phyloP scores from a whole-genome alignment of 2,113 vertebrate genomes.

The Petromus typicus region DNA sequence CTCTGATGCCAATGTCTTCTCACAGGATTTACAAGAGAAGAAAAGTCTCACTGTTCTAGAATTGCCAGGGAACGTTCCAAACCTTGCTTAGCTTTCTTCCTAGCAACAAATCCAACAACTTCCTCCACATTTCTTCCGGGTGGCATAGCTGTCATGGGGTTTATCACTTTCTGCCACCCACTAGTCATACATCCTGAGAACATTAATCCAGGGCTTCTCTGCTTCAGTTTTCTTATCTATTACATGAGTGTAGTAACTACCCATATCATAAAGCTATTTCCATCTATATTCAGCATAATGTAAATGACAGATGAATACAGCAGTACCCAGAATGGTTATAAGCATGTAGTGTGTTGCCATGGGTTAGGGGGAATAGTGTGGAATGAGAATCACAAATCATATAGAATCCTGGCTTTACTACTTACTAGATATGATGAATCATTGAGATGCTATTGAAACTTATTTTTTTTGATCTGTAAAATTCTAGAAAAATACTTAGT shows the following conservation, averaged over 20 bases:
- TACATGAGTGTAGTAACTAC: neutral
- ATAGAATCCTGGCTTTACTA: neutral
- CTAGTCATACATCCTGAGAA: neutral
- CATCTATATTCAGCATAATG: neutral
- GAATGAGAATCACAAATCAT: neutral
- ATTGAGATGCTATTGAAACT: neutral
- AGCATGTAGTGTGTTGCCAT: neutral
- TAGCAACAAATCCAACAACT: slow-evolving; percentile 75
- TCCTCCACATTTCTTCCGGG: slow-evolving; percentile 53
- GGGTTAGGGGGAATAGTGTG: neutral
- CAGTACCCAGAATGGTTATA: neutral
- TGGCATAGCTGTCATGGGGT: slow-evolving; percentile 31
- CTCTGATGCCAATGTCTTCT: slow-evolving; percentile 76
- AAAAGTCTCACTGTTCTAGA: slow-evolving; percentile 80
- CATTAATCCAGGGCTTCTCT: neutral
- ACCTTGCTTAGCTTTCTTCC: slow-evolving; percentile 70
- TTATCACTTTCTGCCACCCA: neutral
- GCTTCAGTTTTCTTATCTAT: slow-evolving; percentile 21
- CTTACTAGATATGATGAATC: neutral
- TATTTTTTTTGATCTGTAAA: neutral
- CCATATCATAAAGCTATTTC: neutral
- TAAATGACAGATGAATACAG: neutral
- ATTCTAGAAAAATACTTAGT: neutral
- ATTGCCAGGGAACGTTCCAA: slow-evolving; percentile 76
- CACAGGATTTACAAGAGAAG: slow-evolving; percentile 76